Evolutionary conservation across 2,888 invertebrate genomes (phyloP).

Genomic region (Desoria tigrina): DNA sequence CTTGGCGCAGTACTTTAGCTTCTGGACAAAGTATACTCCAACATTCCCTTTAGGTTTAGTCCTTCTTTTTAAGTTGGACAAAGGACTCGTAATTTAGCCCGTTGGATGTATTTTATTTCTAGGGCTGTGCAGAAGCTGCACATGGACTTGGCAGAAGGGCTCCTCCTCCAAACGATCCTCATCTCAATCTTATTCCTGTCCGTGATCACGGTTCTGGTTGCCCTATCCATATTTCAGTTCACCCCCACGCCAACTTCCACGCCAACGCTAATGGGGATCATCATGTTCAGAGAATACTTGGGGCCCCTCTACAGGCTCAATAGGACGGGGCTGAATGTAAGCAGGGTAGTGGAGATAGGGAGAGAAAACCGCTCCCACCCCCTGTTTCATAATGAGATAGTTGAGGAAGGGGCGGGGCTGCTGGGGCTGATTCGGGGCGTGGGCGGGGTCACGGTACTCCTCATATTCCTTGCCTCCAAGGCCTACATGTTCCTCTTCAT

Average conservation of each 20-base stretch:
- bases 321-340: neutral
- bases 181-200: constrained; percentile 14
- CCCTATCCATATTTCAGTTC: constrained; percentile 6
- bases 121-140: constrained; percentile 28
- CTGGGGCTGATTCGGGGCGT: neutral
- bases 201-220: no score
- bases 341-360: no score
- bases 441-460: constrained; percentile 16
- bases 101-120: neutral
- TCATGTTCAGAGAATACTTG: constrained; percentile 23
- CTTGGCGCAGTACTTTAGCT: constrained; percentile 23
- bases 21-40: constrained; percentile 32
- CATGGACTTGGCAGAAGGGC: constrained; percentile 23
- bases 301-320: neutral
- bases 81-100: no score
- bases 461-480: constrained; percentile 37
- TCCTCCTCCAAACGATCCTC: neutral
- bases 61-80: no score
- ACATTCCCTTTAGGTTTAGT: no score
- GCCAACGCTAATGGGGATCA: constrained; percentile 18
- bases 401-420: neutral
- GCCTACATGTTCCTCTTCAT: constrained; percentile 36
- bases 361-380: no score
- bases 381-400: neutral
- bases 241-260: constrained; percentile 4